phyloP scores from a whole-genome alignment of 2,797 vertebrate species.

The Sebastes baramenuke region DNA sequence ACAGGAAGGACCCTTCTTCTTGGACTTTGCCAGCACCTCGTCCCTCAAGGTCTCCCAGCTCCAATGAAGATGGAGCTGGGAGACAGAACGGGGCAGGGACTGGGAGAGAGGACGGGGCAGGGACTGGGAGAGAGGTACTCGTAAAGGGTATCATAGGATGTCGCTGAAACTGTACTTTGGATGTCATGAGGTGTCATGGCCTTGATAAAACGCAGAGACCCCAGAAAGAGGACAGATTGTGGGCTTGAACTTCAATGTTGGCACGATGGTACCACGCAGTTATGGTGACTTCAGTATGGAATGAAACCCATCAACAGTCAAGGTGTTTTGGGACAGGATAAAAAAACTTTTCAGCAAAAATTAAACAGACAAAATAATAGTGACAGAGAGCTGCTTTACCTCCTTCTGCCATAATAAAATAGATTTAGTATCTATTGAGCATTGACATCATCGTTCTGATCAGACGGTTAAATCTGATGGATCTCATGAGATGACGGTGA shows the following conservation, averaged over 20 bases:
- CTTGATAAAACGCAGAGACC: neutral
- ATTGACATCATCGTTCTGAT: neutral
- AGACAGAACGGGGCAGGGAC: neutral
- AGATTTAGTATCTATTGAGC: neutral
- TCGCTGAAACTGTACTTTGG: slow-evolving; percentile 4
- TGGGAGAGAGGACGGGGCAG: neutral
- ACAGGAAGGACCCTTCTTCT: slow-evolving; percentile 97
- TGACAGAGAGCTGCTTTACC: neutral
- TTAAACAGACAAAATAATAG: neutral
- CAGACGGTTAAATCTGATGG: neutral
- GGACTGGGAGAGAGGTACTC: neutral
- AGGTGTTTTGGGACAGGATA: neutral
- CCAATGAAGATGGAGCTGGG: slow-evolving; percentile 81
- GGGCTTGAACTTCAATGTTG: neutral
- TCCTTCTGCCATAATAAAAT: neutral
- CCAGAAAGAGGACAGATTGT: neutral
- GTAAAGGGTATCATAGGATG: neutral
- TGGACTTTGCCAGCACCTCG: slow-evolving; percentile 90
- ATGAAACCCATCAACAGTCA: neutral
- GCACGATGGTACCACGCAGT: neutral
- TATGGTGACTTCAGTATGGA: neutral
- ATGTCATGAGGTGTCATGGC: neutral
- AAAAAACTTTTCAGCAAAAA: neutral
- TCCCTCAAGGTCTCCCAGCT: slow-evolving; percentile 91
- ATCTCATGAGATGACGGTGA: neutral